Evolutionary conservation across 1,140 invertebrate species (phyloP).

Genomic region (Venustaconcha ellipsiformis): DNA sequence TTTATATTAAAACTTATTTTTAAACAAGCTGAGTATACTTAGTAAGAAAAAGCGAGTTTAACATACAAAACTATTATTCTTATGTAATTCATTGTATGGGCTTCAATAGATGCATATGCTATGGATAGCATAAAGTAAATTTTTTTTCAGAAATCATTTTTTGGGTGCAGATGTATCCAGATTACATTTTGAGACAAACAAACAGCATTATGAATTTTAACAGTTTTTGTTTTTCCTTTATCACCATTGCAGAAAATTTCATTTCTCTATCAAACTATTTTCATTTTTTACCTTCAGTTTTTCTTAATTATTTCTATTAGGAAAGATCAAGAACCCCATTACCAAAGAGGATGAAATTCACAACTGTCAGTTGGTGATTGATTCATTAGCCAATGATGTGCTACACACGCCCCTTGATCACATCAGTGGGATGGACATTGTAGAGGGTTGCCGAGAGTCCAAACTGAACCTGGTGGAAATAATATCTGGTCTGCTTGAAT

Average conservation of each 20-base stretch:
- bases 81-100: no score
- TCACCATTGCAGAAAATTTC: background rate
- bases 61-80: no score
- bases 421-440: slow-evolving; percentile 61
- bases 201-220: background rate
- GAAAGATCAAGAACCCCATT: slow-evolving; percentile 51
- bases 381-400: slow-evolving; percentile 62
- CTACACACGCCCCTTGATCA: slow-evolving; percentile 67
- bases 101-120: no score
- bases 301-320: slow-evolving; percentile 37
- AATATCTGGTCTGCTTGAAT: slow-evolving; percentile 62
- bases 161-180: background rate
- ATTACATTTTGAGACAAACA: background rate
- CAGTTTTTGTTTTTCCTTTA: background rate
- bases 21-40: no score
- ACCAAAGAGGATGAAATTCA: slow-evolving; percentile 66
- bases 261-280: background rate
- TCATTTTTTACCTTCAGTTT: background rate
- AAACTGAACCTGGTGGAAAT: slow-evolving; percentile 66
- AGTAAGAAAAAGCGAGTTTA: no score
- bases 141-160: background rate
- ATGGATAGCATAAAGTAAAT: no score
- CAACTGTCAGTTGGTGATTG: slow-evolving; percentile 66
- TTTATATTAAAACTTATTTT: no score
- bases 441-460: slow-evolving; percentile 52